Percentiles rank a stretch among this genome's conserved stretches.
Conservation (phyloP, 30 jellyfish, hydroid and myxozoan genomes). For the Turritopsis dohrnii region DNA sequence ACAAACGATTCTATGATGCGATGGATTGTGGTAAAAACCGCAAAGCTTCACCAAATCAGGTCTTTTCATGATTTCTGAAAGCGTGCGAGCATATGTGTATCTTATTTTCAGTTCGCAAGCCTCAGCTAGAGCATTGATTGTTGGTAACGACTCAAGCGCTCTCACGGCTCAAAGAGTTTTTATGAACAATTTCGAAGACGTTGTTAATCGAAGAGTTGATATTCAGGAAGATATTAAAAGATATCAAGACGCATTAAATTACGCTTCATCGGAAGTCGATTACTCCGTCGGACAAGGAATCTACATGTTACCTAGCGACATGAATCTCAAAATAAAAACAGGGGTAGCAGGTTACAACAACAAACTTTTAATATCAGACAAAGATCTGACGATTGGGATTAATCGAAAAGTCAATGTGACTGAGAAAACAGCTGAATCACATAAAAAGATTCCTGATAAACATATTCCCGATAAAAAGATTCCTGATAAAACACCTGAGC, state of each 20-base stretch:
- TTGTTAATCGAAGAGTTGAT: not conserved
- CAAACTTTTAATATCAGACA: not conserved
- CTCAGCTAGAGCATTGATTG: not conserved
- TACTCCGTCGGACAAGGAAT: too few relatives aligned
- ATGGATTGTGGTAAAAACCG: not conserved
- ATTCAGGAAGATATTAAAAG: not conserved
- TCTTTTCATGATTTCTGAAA: not conserved
- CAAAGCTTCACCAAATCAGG: not conserved
- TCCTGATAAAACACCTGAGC: not conserved
- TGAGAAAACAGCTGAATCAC: not conserved
- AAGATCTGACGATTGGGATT: not conserved
- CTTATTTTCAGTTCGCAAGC: not conserved
- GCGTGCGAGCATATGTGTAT: not conserved
- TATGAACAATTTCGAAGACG: too few relatives aligned
- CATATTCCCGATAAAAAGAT: not conserved
- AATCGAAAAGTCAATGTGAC: not conserved
- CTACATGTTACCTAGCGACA: not conserved
- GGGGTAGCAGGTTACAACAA: not conserved
- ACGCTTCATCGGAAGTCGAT: not conserved
- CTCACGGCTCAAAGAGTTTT: conserved; percentile 5
- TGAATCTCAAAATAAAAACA: not conserved
- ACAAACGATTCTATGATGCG: not conserved
- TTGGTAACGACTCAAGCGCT: not conserved
- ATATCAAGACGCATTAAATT: conserved; percentile 3
- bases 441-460: not conserved